These are phyloP conservation scores for Drosophila neocordata DNA, from an alignment of 1,140 invertebrate genomes.

Conservation along the genomic window DNA sequence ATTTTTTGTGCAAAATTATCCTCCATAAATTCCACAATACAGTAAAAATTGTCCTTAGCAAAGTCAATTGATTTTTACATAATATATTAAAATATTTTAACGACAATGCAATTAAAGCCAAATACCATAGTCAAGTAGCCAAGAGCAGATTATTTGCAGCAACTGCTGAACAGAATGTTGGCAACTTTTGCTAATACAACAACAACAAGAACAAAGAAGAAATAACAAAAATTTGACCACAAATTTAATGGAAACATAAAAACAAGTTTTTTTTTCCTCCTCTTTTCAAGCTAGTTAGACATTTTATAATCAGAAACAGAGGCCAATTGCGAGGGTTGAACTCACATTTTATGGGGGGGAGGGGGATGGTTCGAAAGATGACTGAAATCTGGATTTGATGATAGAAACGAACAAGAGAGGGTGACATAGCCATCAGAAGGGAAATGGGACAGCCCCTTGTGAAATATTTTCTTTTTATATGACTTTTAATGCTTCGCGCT, in stretches of 20 bases:
- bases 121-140: slow-evolving; percentile 55
- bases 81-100: too few relatives aligned
- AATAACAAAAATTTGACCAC: slow-evolving; percentile 10
- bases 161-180: slow-evolving; percentile 30
- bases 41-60: too few relatives aligned
- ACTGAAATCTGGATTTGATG: slow-evolving; percentile 39
- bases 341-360: not conserved
- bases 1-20: too few relatives aligned
- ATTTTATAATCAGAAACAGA: slow-evolving; percentile 61
- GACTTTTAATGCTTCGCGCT: slow-evolving; percentile 75
- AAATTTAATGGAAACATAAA: slow-evolving; percentile 76
- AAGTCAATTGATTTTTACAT: too few relatives aligned
- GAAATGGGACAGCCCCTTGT: not conserved
- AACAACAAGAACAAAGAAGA: slow-evolving; percentile 11
- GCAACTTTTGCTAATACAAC: slow-evolving; percentile 38
- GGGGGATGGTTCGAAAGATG: slow-evolving; percentile 29
- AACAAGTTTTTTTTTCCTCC: slow-evolving; percentile 49
- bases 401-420: slow-evolving; percentile 25
- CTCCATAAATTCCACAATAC: too few relatives aligned
- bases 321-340: slow-evolving; percentile 52
- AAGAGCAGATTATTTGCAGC: slow-evolving; percentile 64
- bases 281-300: slow-evolving; percentile 58
- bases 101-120: slow-evolving; percentile 51
- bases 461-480: slow-evolving; percentile 52
- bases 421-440: slow-evolving; percentile 34